Evolutionary conservation across 2,113 vertebrate genomes (phyloP), one percentile per base, ranked within the genome.

Genomic region (Gasterosteus nipponicus): DNA sequence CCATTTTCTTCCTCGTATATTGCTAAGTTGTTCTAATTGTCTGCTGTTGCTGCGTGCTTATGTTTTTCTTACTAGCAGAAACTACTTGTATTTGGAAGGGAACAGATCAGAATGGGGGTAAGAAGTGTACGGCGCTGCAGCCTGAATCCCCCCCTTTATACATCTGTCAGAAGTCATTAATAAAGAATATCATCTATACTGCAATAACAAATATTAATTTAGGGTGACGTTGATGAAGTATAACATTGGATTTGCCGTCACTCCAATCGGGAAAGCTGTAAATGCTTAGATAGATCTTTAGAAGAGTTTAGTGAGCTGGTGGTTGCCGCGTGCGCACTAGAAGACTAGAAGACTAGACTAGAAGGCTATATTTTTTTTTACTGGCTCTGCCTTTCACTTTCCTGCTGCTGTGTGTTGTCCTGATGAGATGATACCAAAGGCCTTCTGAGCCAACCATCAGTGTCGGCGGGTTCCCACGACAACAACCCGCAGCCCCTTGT

Each of bases 401-500:
- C 15, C 41, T 22, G 19, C 11, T 14, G 29, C 69, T 53, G 53
- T 15, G 58, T 15, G 6, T 35, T 33, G 19, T n/a, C 38, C 62
- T 18, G 41, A 69, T 56, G 33, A 51, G 67, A 62, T 78, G 60
- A 76, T 62, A 56, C 57, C 18, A 9, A 11, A 53, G 14, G 35
- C 49, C 79, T 33, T 63, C 18, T 57, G 64, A 75, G 51, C 46
- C 71, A 75, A 47, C 53, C 68, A 51, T 44, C 16, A 15, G 19
- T 72, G 62, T 77, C 67, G 62, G 38, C 63, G 57, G 31, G 68
- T 57, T 57, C 56, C 31, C 44, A 29, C 46, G 46, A 79, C 66
- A 71, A 77, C 53, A 53, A 39, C 49, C 75, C 56, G 53, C 31
- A 42, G 59, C 62, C 39, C n/a, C 16, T 54, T 51, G 57, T 54